These are phyloP conservation scores for Globicephala melas DNA, from an alignment of 2,113 vertebrate genomes.

Conservation along the genomic window DNA sequence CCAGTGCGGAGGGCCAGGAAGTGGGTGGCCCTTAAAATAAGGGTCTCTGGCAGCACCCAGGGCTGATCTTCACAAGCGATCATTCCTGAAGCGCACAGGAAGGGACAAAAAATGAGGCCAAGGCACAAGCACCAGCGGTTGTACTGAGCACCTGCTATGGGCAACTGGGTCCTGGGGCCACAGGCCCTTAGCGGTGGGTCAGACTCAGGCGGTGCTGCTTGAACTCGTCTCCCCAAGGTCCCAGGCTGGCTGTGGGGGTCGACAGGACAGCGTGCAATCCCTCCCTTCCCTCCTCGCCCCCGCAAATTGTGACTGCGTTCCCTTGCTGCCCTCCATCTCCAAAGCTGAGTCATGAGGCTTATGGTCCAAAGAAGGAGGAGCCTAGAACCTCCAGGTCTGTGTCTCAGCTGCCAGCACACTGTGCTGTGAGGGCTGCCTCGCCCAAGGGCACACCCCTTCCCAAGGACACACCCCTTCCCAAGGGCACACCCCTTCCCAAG, in stretches of 20 bases:
- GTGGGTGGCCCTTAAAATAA: not conserved
- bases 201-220: not conserved
- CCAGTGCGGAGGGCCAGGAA: not conserved
- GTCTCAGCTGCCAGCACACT: not conserved
- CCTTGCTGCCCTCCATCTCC: not conserved
- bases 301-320: not conserved
- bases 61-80: accelerated
- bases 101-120: not conserved
- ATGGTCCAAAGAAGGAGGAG: not conserved
- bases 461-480: too few species aligned
- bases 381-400: not conserved
- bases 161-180: accelerated
- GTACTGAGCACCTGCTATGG: accelerated
- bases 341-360: not conserved
- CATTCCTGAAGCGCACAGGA: not conserved
- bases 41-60: not conserved
- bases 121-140: accelerated
- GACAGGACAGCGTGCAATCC: accelerated
- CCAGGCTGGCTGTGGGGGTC: not conserved
- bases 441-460: not conserved
- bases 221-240: not conserved
- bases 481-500: too few species aligned
- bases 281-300: not conserved
- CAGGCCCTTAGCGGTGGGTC: not conserved
- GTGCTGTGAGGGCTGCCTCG: not conserved